Conservation (phyloP, 2,113 vertebrate species). For the Passer domesticus region DNA sequence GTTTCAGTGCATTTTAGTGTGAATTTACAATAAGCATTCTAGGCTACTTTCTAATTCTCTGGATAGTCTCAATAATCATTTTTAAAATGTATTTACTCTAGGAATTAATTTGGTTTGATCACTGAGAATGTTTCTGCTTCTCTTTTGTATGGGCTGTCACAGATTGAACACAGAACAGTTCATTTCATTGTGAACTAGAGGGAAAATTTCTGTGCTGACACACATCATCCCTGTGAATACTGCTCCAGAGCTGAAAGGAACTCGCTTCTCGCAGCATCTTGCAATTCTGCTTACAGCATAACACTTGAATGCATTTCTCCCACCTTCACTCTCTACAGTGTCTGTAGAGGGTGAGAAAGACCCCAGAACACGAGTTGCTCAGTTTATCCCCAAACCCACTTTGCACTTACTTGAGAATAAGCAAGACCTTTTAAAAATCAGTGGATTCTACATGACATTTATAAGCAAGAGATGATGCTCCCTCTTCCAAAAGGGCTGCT, state of each 20-base stretch:
- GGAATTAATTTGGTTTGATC: neutral
- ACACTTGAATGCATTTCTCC: neutral
- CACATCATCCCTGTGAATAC: rapidly evolving
- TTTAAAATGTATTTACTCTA: neutral
- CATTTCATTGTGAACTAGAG: neutral
- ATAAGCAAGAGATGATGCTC: neutral
- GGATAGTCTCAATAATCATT: neutral
- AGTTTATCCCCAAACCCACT: neutral
- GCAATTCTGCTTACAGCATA: neutral
- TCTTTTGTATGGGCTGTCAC: neutral
- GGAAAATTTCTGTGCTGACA: neutral
- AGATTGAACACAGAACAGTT: neutral
- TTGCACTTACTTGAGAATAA: neutral
- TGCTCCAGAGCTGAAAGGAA: neutral
- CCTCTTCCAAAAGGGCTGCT: neutral
- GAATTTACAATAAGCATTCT: neutral
- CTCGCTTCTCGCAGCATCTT: neutral
- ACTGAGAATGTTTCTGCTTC: neutral
- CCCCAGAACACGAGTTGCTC: neutral
- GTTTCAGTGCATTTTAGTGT: neutral
- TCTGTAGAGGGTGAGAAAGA: neutral
- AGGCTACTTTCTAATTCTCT: neutral
- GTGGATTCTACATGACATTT: neutral
- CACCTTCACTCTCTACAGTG: neutral
- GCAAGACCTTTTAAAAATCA: neutral